These are phyloP conservation scores for Caenorhabditis uteleia DNA, from an alignment of 2,888 invertebrate species.

Conservation along the genomic window DNA sequence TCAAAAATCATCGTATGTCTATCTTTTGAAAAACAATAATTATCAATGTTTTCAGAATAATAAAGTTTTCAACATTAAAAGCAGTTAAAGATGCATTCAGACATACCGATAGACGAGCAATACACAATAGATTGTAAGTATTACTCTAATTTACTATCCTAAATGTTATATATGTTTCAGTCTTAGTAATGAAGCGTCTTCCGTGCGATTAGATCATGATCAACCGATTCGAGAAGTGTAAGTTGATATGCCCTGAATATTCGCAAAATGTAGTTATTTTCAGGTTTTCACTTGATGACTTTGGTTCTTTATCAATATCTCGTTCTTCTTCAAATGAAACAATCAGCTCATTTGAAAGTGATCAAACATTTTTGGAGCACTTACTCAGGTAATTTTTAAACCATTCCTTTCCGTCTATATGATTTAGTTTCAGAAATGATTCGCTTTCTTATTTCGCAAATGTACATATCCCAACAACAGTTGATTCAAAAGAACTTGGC, in stretches of 20 bases:
- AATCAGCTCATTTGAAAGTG: slow-evolving; percentile 18
- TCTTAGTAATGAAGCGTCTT: slow-evolving; percentile 12
- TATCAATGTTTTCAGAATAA: slow-evolving; percentile 13
- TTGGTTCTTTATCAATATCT: slow-evolving; percentile 21
- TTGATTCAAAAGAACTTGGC: slow-evolving; percentile 20
- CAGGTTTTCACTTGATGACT: slow-evolving; percentile 35
- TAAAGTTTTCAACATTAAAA: slow-evolving; percentile 18
- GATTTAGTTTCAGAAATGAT: slow-evolving; percentile 21
- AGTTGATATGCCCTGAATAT: slow-evolving; percentile 2
- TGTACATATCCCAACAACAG: slow-evolving; percentile 33
- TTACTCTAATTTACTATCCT: not conserved
- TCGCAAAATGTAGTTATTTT: not conserved
- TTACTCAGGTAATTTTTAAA: not conserved
- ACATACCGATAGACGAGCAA: slow-evolving; percentile 19
- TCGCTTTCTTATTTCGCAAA: slow-evolving; percentile 12
- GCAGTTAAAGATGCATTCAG: slow-evolving; percentile 14
- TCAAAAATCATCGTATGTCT: slow-evolving; percentile 15
- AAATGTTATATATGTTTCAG: slow-evolving; percentile 3
- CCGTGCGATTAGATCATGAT: slow-evolving; percentile 7
- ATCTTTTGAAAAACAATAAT: not conserved
- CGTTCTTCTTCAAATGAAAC: slow-evolving; percentile 18
- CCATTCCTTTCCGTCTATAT: too few species aligned
- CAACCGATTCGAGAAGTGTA: slow-evolving; percentile 22
- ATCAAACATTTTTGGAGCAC: slow-evolving; percentile 27
- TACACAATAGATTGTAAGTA: slow-evolving; percentile 23